These are phyloP conservation scores for Chaitophorus viminalis DNA, from an alignment of 2,888 invertebrate genomes.

Conservation along the genomic window DNA sequence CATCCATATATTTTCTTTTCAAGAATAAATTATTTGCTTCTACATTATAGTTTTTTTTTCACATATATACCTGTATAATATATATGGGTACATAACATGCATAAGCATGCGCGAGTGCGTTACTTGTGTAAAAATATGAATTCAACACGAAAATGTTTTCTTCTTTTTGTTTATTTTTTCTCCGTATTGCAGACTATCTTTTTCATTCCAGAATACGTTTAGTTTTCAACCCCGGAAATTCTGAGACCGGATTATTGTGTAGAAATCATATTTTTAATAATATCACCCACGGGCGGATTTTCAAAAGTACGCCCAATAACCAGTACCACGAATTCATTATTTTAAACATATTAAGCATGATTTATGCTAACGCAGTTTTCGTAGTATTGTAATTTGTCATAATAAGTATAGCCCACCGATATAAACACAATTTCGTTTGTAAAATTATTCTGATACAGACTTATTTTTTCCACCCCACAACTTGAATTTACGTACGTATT, in stretches of 20 bases:
- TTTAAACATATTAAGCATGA: slow-evolving; percentile 41
- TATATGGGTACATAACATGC: background rate
- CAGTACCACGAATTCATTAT: background rate
- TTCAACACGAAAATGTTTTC: slow-evolving; percentile 18
- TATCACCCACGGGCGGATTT: slow-evolving; percentile 39
- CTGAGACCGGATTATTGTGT: background rate
- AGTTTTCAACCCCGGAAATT: slow-evolving; percentile 28
- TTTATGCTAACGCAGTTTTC: slow-evolving; percentile 30
- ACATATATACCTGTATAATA: background rate
- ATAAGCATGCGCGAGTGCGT: background rate
- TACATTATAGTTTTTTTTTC: background rate
- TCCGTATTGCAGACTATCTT: background rate
- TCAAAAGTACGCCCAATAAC: slow-evolving; percentile 22
- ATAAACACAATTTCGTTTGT: background rate
- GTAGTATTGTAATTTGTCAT: background rate
- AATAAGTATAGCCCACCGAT: slow-evolving; percentile 15
- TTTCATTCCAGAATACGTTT: slow-evolving; percentile 46
- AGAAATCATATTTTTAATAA: slow-evolving; percentile 44
- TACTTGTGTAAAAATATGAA: slow-evolving; percentile 12
- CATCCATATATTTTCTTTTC: slow-evolving; percentile 31
- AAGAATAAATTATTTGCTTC: slow-evolving; percentile 34
- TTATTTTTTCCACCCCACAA: background rate
- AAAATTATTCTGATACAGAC: background rate
- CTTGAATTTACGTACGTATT: background rate
- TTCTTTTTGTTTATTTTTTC: slow-evolving; percentile 11